Conservation (phyloP, 2,888 invertebrate species). For the Ellobium chinense region DNA sequence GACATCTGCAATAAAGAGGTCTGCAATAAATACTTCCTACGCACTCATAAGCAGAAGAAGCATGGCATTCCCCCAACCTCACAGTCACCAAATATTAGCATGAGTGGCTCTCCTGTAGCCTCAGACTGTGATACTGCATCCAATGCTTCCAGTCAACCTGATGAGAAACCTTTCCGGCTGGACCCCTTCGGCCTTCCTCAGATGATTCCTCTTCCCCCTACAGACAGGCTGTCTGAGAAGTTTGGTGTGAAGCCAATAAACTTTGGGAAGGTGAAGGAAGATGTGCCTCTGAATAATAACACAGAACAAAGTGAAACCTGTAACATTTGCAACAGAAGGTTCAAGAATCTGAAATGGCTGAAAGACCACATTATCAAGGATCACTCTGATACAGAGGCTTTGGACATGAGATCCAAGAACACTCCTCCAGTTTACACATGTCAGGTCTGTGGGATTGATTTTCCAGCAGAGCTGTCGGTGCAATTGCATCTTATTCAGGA, state of each 20-base stretch:
- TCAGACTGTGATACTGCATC: slow-evolving; percentile 70
- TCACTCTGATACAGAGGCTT: slow-evolving; percentile 58
- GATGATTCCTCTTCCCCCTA: slow-evolving; percentile 44
- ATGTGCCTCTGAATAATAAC: slow-evolving; percentile 48
- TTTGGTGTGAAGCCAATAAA: background rate
- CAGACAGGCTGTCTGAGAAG: slow-evolving; percentile 41
- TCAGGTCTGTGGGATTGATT: slow-evolving; percentile 78
- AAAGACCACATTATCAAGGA: slow-evolving; percentile 71
- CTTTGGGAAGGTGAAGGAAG: slow-evolving; percentile 40
- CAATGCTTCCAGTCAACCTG: slow-evolving; percentile 68
- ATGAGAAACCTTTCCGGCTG: slow-evolving; percentile 48
- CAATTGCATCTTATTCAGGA: slow-evolving; percentile 80
- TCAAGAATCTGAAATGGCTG: slow-evolving; percentile 69
- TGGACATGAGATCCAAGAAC: slow-evolving; percentile 52
- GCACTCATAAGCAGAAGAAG: slow-evolving; percentile 78
- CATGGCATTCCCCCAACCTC: slow-evolving; percentile 76
- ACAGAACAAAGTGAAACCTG: slow-evolving; percentile 64
- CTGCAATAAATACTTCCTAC: slow-evolving; percentile 79
- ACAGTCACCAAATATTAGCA: slow-evolving; percentile 60
- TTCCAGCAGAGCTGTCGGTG: slow-evolving; percentile 77
- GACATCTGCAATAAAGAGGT: slow-evolving; percentile 78
- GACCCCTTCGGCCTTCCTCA: slow-evolving; percentile 43
- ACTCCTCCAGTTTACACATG: slow-evolving; percentile 60
- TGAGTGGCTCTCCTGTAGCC: slow-evolving; percentile 63
- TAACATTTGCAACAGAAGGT: slow-evolving; percentile 66